Evolutionary conservation across 2,113 vertebrate species (phyloP), one percentile per base, ranked within the genome.

Genomic region (Albula goreensis): DNA sequence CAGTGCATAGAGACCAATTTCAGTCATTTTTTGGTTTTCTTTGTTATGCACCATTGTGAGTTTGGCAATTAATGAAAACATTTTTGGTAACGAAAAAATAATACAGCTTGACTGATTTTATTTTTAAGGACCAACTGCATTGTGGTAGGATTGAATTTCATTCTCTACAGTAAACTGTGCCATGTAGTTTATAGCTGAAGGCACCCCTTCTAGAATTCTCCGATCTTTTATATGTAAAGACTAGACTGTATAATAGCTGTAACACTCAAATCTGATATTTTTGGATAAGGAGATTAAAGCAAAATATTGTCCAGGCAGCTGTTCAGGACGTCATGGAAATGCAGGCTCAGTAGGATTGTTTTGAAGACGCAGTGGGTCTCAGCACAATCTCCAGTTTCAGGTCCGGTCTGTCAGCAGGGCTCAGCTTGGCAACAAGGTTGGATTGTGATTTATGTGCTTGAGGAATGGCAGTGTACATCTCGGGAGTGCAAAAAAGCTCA

Each of bases 321-420:
- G 78, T 17, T 17, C 12, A 11, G 56, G 11, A 3, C 17, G 56
- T 1, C 17, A 3, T 15, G 56, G 56, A 15, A 60, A 60, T 60
- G 17, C n/a, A 41, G 60, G 12, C 63, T 70, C 19, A 7, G 63
- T 70, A 80, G 50, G 19, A 12, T 13, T 19, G 13, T n/a, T 60
- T 48, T 50, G 0, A 11, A 15, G n/a, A n/a, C 22, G 49, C 53
- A 31, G 15, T 86, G 57, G 78, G 57, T 63, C 56, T 50, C 19
- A 52, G 41, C 2, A 53, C 3, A 48, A 19, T 63, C 50, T 57
- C n/a, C 80, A 50, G 60, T 82, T 82, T 82, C 49, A 78, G 85
- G 80, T 51, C 1, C 0, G 85, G 82, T 78, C 80, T 82, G 85
- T 86, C 85, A 86, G 80, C 50, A 86, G 51, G 9, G 49, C 13